Evolutionary conservation across 1,140 invertebrate genomes (phyloP).

Genomic region (Drosophila repleta): DNA sequence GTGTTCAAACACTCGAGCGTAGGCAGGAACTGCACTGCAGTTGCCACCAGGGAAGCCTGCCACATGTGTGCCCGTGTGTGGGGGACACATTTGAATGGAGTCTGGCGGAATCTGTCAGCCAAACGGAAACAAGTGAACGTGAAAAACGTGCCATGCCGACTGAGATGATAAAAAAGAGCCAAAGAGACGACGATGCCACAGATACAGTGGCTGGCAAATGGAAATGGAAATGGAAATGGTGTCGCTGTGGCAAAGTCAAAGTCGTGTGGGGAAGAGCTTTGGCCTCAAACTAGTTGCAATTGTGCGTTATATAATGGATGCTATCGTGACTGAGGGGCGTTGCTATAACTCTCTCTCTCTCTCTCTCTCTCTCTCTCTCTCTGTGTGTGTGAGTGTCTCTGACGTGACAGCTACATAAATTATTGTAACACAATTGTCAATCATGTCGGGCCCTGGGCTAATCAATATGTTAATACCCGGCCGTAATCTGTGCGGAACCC

Average conservation of each 20-base stretch:
- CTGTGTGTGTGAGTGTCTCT: not conserved
- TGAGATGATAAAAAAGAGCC: slow-evolving; percentile 14
- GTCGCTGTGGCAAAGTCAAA: slow-evolving; percentile 61
- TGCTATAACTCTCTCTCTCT: not conserved
- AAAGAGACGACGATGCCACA: slow-evolving; percentile 44
- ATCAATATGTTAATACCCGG: slow-evolving; percentile 72
- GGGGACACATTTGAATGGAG: slow-evolving; percentile 20
- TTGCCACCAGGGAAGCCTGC: not conserved
- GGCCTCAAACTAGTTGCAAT: slow-evolving; percentile 62
- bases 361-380: not conserved
- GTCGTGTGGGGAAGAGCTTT: slow-evolving; percentile 50
- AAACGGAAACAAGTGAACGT: slow-evolving; percentile 77
- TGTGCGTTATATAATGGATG: slow-evolving; percentile 67
- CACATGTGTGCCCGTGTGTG: not conserved
- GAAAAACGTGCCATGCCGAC: slow-evolving; percentile 64
- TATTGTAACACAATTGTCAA: slow-evolving; percentile 78
- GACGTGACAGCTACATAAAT: slow-evolving; percentile 72
- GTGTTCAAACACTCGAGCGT: slow-evolving; percentile 35
- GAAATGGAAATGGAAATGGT: slow-evolving; percentile 28
- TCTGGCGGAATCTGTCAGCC: slow-evolving; percentile 40
- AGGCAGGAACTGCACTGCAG: slow-evolving; percentile 18
- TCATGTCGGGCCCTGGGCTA: slow-evolving; percentile 74
- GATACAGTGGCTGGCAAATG: slow-evolving; percentile 22
- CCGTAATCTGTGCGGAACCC: slow-evolving; percentile 22
- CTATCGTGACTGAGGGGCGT: slow-evolving; percentile 66